phyloP scores from a whole-genome alignment of 2,113 vertebrate species.

The Butastur rufipennis region DNA sequence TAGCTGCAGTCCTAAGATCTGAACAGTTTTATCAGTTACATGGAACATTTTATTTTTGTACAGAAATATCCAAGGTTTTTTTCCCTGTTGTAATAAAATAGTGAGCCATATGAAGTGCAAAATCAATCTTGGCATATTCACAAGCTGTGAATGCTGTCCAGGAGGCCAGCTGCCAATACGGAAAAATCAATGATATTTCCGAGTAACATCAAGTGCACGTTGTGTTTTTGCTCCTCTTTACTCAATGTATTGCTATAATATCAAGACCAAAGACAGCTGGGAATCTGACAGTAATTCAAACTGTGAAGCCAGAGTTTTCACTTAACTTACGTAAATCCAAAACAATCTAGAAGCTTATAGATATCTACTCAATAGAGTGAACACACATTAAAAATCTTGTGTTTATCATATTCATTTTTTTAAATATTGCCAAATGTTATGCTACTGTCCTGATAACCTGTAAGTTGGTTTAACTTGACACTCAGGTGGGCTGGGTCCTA shows the following conservation, averaged over 20 bases:
- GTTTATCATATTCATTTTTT: background rate
- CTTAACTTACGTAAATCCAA: background rate
- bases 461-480: background rate
- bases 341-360: background rate
- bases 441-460: background rate
- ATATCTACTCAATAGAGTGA: background rate
- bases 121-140: slow-evolving; percentile 13
- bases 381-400: background rate
- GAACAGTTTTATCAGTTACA: background rate
- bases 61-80: background rate
- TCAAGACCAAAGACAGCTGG: background rate
- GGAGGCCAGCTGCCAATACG: background rate
- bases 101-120: background rate
- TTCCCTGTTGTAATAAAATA: background rate
- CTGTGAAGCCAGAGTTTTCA: background rate
- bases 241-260: background rate
- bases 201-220: background rate
- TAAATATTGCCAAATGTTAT: background rate
- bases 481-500: background rate
- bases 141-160: slow-evolving; percentile 3
- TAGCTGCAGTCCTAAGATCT: background rate
- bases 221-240: background rate
- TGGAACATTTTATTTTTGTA: background rate
- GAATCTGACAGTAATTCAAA: background rate
- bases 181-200: slow-evolving; percentile 3